Evolutionary conservation across 2,888 invertebrate species (phyloP), one percentile per base, ranked within the genome.

Genomic region (Drosophila nigricruria): DNA sequence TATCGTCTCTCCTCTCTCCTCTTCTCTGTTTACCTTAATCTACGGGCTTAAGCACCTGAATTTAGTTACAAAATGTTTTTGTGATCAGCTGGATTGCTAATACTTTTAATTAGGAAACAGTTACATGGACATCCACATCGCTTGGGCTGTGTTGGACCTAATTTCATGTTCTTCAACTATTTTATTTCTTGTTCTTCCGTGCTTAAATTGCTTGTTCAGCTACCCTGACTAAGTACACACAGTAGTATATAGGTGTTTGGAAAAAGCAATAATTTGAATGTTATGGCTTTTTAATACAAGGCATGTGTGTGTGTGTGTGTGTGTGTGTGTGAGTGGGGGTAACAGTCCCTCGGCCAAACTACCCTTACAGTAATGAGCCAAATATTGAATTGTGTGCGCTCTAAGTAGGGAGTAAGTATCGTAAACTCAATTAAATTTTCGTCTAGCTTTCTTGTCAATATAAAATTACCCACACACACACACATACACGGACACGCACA

Each of bases 341-440:
- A 62, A 34, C 72, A 69, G 58, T 57, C 83, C 62, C 62, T 38
- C 43, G 23, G n/a, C 23, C 32, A 32, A 65, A 61, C 74, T 49
- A 73, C 79, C 77, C 81, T 63, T 42, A 47, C 54, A 25, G 23
- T 66, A 78, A 79, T 64, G 76, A 71, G 76, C 63, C 71, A 64
- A 75, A 64, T 72, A 80, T 88, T 85, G 82, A 83, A 81, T 76
- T 82, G 76, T 79, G 53, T 66, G 60, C 61, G 30, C 47, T 40
- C 23, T 52, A 72, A 60, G 65, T 56, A 62, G 43, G 54, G 53
- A 62, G 49, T 32, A 58, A 43, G 61, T 79, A 71, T 61, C 70
- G 54, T 65, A 71, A 74, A 79, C 66, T 71, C 82, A 88, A 87
- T 84, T 81, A 79, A 83, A 81, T 79, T 70, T 81, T 73, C 62